Conservation (phyloP, 1,140 invertebrate genomes). For the Drosophila lowei region DNA sequence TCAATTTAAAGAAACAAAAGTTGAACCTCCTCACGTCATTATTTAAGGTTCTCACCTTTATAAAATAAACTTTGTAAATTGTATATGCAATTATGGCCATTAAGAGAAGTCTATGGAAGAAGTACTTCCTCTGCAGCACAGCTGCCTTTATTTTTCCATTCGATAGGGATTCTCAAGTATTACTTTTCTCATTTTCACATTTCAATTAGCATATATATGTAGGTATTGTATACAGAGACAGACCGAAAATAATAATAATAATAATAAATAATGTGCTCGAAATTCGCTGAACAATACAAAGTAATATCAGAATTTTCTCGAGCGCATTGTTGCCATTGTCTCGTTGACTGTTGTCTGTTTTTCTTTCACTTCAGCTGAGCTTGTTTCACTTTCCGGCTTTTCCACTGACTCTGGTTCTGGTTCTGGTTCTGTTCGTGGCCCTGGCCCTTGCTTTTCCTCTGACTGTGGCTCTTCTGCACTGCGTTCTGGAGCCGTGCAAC, state of each 20-base stretch:
- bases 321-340: conserved; percentile 77
- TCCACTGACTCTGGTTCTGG: conserved; percentile 16
- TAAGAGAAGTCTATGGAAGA: conserved; percentile 2
- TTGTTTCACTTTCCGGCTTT: conserved; percentile 75
- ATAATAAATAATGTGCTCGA: conserved; percentile 51
- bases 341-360: conserved; percentile 72
- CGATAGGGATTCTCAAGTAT: conserved; percentile 39
- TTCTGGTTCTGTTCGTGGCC: conserved; percentile 20
- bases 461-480: background rate
- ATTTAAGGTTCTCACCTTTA: too few species aligned
- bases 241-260: conserved; percentile 29
- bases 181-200: conserved; percentile 33
- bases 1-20: background rate
- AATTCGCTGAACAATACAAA: conserved; percentile 56
- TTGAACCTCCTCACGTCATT: background rate
- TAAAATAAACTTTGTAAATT: conserved; percentile 11
- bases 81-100: conserved; percentile 8
- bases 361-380: conserved; percentile 72
- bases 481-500: conserved; percentile 43
- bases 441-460: conserved; percentile 22
- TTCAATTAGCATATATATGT: conserved; percentile 63
- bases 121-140: conserved; percentile 1
- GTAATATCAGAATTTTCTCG: conserved; percentile 66
- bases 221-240: conserved; percentile 7
- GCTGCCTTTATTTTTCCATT: conserved; percentile 20